Percentiles rank a stretch among this genome's conserved stretches.
phyloP scores from a whole-genome alignment of 2,797 vertebrate genomes.

The Bufotes viridis region DNA sequence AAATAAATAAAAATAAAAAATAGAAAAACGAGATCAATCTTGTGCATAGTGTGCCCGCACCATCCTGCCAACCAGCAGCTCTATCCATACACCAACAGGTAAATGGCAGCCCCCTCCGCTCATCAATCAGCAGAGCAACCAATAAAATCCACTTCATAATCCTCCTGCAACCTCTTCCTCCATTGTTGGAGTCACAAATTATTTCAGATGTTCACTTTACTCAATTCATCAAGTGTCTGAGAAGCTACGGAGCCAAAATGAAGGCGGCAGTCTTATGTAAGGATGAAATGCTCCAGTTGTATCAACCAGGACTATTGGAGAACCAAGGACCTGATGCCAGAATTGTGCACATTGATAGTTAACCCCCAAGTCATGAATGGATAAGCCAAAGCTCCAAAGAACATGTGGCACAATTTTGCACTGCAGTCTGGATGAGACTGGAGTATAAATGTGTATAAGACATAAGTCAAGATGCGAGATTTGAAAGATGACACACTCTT shows the following conservation, averaged over 20 bases:
- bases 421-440: too few species aligned
- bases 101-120: neutral
- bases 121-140: constrained; percentile 10
- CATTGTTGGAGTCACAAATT: too few species aligned
- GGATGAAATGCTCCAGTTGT: too few species aligned
- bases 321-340: too few species aligned
- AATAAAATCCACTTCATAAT: neutral
- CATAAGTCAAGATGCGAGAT: neutral
- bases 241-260: neutral
- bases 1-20: neutral
- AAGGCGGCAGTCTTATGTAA: neutral
- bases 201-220: neutral
- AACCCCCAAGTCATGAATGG: too few species aligned
- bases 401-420: too few species aligned
- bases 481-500: neutral
- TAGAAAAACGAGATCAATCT: neutral
- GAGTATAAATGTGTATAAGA: neutral
- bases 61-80: neutral
- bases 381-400: too few species aligned
- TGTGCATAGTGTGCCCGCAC: neutral
- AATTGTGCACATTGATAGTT: too few species aligned
- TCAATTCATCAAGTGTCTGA: constrained; percentile 1
- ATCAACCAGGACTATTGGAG: too few species aligned
- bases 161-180: neutral
- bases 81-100: neutral